A percentile compares a stretch with the other conserved stretches of the same genome.
Evolutionary conservation across 2,888 invertebrate species (phyloP).

Genomic region (Andrena minutula): DNA sequence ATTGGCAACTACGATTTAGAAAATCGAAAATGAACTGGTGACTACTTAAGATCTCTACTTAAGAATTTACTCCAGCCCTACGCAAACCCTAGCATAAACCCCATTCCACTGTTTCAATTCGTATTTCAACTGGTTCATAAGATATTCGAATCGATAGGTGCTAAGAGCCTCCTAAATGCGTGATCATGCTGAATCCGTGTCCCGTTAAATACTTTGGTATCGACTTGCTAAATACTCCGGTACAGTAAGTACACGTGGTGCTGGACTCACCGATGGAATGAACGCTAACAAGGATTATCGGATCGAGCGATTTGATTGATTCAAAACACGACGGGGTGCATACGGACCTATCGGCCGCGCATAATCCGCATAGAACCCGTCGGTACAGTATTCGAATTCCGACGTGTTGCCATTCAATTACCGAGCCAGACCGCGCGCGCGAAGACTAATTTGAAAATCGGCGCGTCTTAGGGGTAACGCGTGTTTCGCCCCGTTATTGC

Average conservation of each 20-base stretch:
- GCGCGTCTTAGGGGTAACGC: constrained; percentile 37
- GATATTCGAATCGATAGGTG: no score
- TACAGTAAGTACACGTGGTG: not conserved
- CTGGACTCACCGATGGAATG: not conserved
- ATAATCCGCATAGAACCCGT: constrained; percentile 34
- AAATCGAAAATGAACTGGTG: not conserved
- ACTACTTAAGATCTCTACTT: no score
- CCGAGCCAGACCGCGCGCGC: constrained; percentile 30
- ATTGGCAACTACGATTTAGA: constrained; percentile 1
- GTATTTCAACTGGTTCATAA: no score
- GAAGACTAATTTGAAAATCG: constrained; percentile 53
- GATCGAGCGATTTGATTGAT: constrained; percentile 42
- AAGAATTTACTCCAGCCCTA: not conserved
- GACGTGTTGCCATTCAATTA: constrained; percentile 52
- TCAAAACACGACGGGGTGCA: constrained; percentile 32
- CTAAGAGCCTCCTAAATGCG: no score
- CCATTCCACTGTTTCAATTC: no score
- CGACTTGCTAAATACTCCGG: not conserved
- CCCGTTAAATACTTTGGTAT: not conserved
- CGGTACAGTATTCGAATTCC: constrained; percentile 23
- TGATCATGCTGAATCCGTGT: not conserved
- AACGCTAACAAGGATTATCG: constrained; percentile 33
- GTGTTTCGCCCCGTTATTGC: constrained; percentile 44
- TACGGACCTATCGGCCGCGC: constrained; percentile 13
- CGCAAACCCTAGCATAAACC: not conserved